Evolutionary conservation across 2,113 vertebrate species (phyloP).

Genomic region (Tragelaphus strepsiceros): DNA sequence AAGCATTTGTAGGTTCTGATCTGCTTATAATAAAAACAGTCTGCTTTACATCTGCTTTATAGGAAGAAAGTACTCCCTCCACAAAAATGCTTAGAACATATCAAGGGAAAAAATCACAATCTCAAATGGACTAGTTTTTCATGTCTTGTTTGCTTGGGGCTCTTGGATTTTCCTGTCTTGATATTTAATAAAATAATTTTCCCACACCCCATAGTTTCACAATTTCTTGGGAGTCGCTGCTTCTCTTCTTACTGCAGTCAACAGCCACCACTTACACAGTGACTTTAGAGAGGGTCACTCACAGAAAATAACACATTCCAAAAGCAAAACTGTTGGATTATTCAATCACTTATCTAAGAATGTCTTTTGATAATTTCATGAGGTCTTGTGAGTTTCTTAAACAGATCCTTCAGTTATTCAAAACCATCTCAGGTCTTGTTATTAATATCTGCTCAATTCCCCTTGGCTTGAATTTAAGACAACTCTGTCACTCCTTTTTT

Average conservation of each 20-base stretch:
- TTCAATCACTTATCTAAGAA: not conserved
- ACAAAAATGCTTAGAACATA: not conserved
- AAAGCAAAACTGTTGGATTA: not conserved
- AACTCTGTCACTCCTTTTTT: not conserved
- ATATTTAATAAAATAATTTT: not conserved
- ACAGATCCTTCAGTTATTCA: not conserved
- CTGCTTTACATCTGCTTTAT: conserved; percentile 25
- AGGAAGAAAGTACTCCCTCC: not conserved
- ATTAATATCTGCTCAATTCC: not conserved
- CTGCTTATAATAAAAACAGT: conserved; percentile 20
- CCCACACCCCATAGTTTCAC: accelerated
- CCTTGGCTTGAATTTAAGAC: not conserved
- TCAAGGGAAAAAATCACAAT: not conserved
- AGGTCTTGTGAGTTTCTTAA: not conserved
- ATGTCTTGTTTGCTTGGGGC: not conserved
- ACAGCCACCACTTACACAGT: accelerated
- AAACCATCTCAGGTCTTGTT: not conserved
- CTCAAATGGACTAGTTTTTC: not conserved
- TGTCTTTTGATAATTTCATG: not conserved
- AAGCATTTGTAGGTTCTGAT: conserved; percentile 49
- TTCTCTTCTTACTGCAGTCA: not conserved
- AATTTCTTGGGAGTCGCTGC: accelerated
- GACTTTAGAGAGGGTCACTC: not conserved
- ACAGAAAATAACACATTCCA: not conserved
- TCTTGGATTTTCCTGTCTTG: not conserved